phyloP scores from a whole-genome alignment of 2,888 invertebrate species.

The Teleiodes luculella region DNA sequence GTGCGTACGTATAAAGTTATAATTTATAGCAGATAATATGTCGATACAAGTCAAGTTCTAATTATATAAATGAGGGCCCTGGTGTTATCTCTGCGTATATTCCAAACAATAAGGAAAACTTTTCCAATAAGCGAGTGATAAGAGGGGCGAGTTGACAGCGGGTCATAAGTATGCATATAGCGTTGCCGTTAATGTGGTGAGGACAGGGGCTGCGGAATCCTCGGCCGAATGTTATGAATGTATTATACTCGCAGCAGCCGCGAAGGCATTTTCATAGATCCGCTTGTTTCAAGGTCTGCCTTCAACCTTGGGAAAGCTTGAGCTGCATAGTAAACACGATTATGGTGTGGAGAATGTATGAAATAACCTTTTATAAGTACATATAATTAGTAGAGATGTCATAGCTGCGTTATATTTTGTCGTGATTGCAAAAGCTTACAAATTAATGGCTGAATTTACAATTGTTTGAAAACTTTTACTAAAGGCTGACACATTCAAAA shows the following conservation, averaged over 20 bases:
- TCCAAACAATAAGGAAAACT: slow-evolving; percentile 35
- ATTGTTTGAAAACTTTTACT: too few species aligned
- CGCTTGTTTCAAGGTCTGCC: slow-evolving; percentile 29
- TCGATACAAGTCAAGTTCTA: not conserved
- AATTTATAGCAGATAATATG: not conserved
- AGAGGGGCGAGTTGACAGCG: slow-evolving; percentile 32
- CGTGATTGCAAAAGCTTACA: too few species aligned
- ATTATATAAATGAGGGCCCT: not conserved
- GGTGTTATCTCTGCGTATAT: slow-evolving; percentile 20
- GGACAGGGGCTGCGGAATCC: slow-evolving; percentile 35
- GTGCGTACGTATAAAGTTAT: not conserved
- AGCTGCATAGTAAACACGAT: not conserved
- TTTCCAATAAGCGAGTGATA: slow-evolving; percentile 37
- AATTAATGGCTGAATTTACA: too few species aligned
- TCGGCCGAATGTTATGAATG: slow-evolving; percentile 42
- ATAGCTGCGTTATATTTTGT: not conserved
- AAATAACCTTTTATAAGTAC: not conserved
- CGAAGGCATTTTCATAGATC: slow-evolving; percentile 43
- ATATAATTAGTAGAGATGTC: not conserved
- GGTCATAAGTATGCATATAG: slow-evolving; percentile 44
- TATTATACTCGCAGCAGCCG: slow-evolving; percentile 31
- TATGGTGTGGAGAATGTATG: not conserved
- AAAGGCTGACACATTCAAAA: too few species aligned
- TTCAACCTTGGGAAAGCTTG: slow-evolving; percentile 24
- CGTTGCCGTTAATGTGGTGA: slow-evolving; percentile 40